Evolutionary conservation across 2,797 vertebrate species (phyloP), one percentile per base, ranked within the genome.

Genomic region (Hyperoplus immaculatus): DNA sequence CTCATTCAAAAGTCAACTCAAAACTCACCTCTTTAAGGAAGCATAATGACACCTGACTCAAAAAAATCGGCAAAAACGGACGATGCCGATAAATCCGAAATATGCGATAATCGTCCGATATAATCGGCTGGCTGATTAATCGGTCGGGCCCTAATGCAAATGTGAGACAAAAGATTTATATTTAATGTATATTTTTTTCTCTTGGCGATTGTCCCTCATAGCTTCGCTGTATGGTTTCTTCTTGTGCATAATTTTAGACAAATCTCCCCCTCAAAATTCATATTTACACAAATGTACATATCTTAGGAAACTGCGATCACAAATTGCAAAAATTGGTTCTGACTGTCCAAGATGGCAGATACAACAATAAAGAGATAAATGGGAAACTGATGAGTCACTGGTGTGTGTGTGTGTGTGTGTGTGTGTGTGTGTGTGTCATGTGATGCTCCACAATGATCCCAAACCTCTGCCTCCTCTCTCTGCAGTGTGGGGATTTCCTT

Each of bases 401-500:
- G 36, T 29, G 18, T 57, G 77, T 54, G 58, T 43, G 55, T 61
- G 55, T 53, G 57, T 21, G 29, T 58, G 63, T 56, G 4, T 57
- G 36, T 49, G 16, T 72, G 59, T 47, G 55, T 59, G 66, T 63
- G 41, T 43, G 46, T 50, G 66, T 47, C 38, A 49, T 54, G 47
- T 36, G 58, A 39, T 14, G 47, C 54, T 63, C 12, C 57, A 57
- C 16, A 18, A 3, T 58, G 51, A 59, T 18, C 45, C 12, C 65
- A 69, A 71, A 49, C 55, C 65, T 66, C 60, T 60, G 65, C 63
- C 60, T 87, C 56, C 0, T 72, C 74, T 81, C 77, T 81, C 83
- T 90, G 89, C 87, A 86, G 84, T 88, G 77, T 85, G 85, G 91
- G 93, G 92, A 93, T 94, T 94, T 95, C 93, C 93, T 93, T 88